These are phyloP conservation scores for Diadema setosum DNA, from an alignment of 35 echinoderm and acorn worm genomes.

Conservation along the genomic window DNA sequence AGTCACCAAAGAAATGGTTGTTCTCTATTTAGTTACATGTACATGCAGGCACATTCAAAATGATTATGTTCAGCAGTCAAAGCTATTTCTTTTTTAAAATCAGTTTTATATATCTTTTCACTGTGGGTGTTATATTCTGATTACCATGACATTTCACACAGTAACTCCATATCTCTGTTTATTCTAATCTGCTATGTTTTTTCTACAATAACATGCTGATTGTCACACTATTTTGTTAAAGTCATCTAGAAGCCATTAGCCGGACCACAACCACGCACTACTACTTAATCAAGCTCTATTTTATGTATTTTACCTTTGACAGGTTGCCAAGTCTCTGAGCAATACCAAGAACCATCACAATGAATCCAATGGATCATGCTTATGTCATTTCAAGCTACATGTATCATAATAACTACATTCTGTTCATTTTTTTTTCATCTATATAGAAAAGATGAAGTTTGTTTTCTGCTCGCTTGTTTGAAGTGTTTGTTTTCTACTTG, in stretches of 20 bases:
- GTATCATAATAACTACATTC: not conserved
- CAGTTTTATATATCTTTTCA: not conserved
- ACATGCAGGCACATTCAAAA: not conserved
- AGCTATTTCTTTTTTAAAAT: not conserved
- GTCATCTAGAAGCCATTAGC: not conserved
- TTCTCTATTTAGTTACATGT: not conserved
- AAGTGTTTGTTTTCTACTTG: not conserved
- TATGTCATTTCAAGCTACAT: too few species aligned
- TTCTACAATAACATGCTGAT: not conserved
- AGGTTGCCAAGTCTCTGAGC: too few species aligned
- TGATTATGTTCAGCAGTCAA: not conserved
- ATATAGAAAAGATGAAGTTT: slow-evolving; percentile 5
- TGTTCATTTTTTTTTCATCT: not conserved
- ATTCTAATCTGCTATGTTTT: not conserved
- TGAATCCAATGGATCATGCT: not conserved
- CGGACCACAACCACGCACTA: not conserved
- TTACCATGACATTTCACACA: not conserved
- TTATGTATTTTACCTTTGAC: not conserved
- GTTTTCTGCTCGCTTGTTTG: not conserved
- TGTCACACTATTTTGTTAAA: not conserved
- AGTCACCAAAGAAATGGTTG: not conserved
- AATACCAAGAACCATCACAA: not conserved
- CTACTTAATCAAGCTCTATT: not conserved
- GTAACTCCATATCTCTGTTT: not conserved
- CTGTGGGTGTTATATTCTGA: not conserved